Conservation (phyloP, 2,113 vertebrate genomes). For the Alaudala cheleensis region DNA sequence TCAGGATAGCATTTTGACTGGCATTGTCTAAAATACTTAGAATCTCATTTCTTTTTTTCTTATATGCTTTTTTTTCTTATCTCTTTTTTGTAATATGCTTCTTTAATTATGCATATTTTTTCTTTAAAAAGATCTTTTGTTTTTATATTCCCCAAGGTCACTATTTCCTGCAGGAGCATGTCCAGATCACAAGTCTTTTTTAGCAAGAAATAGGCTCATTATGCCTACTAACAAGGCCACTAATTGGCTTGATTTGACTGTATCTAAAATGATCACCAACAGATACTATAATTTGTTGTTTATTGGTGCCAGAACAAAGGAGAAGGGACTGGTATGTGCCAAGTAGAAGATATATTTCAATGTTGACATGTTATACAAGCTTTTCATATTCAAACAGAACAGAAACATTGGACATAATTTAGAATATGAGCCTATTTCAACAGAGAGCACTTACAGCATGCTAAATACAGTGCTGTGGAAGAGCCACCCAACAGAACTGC, state of each 20-base stretch:
- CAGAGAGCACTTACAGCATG: slow-evolving; percentile 78
- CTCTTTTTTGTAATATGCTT: slow-evolving; percentile 69
- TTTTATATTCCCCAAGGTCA: slow-evolving; percentile 77
- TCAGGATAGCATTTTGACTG: slow-evolving; percentile 82
- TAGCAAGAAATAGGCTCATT: slow-evolving; percentile 80
- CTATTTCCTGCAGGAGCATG: slow-evolving; percentile 78
- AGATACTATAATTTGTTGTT: slow-evolving; percentile 66
- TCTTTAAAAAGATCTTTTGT: slow-evolving; percentile 76
- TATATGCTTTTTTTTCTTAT: slow-evolving; percentile 34
- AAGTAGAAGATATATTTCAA: slow-evolving; percentile 68
- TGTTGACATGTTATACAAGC: slow-evolving; percentile 69
- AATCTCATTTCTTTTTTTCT: slow-evolving; percentile 64
- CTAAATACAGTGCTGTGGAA: slow-evolving; percentile 71
- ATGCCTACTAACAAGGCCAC: slow-evolving; percentile 75
- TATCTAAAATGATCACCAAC: slow-evolving; percentile 73
- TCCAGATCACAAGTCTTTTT: slow-evolving; percentile 76
- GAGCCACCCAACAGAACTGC: slow-evolving; percentile 67
- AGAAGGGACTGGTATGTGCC: slow-evolving; percentile 61
- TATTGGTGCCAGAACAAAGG: slow-evolving; percentile 64
- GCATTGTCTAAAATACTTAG: slow-evolving; percentile 81
- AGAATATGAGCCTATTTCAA: slow-evolving; percentile 75
- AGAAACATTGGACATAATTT: slow-evolving; percentile 73
- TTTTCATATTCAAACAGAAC: slow-evolving; percentile 70
- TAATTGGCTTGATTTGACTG: slow-evolving; percentile 78
- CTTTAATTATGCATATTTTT: slow-evolving; percentile 70